Evolutionary conservation across 2,888 invertebrate genomes (phyloP), one percentile per base, ranked within the genome.

Genomic region (Microplitis deprimator): DNA sequence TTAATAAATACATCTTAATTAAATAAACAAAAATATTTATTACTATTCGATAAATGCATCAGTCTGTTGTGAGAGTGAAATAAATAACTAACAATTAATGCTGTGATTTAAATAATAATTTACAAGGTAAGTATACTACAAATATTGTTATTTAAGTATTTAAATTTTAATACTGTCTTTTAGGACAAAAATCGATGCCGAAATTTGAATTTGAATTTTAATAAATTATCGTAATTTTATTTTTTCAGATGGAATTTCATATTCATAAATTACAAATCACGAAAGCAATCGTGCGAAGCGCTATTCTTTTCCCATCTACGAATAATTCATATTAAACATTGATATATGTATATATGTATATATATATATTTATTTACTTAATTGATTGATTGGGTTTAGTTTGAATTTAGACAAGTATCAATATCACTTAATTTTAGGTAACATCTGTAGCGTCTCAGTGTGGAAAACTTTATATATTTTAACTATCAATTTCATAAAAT

Each of bases 391-490:
- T 62, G n/a, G n/a, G 6, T 65, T 75, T 16, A 50, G 29, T 62
- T 5, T 29, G 68, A 29, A 75, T 75, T 78, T 75, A 73, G 29
- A 72, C 40, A 62, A 29, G 29, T 29, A 29, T 29, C 29, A 29
- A 29, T 78, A 74, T 41, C 41, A 50, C 50, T 50, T 50, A 50
- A 50, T 50, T 50, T 50, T 50, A 76, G 79, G 69, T 78, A 79
- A 79, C 75, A 73, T 73, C 68, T 77, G 77, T 77, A 77, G 73
- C 77, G 73, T 77, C 73, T 77, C 72, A 65, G 61, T 71, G 39
- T 65, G 16, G 16, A 17, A 62, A 62, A 62, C 17, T n/a, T 62
- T 17, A 62, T 62, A 20, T 62, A 73, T 29, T 29, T 29, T 61
- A 62, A 61, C 60, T 67, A 16, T 40, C 60, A 61, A 68, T 70